Base-by-base conservation (phyloP, 64 coral and sea anemone genomes). In the Stichodactyla helianthus region DNA sequence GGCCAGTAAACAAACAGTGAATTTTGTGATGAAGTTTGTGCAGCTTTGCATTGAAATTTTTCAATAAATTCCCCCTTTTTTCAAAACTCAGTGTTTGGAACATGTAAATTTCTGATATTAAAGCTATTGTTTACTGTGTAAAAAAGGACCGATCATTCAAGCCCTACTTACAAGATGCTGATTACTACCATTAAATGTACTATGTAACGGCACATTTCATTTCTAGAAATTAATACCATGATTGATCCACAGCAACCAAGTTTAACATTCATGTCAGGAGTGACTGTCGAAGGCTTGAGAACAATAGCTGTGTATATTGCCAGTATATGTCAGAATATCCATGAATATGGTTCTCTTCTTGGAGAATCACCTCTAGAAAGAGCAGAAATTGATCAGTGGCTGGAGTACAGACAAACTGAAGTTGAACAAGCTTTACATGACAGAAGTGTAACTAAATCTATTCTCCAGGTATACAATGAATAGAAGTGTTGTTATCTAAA, bases 371-470 rank as follows among this genome's bases (percentile, higher is more conserved):
- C 84, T 77, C 68, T 90, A 31, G 77, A 90, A 76, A 54, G 70
- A 65, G 93, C 93, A 27, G 79, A 90, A 85, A 82, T 94, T 79
- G 84, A 94, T 64, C 93, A 94, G 60, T 94, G 93, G 93, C 5
- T 94, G 19, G 93, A 94, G 20, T 94, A 87, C 53, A 74, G 63
- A 31, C 88, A 87, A 67, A 44, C 13, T 13, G 63, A 90, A 31
- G 50, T 94, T 26, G 59, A 83, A 5, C 74, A 60, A 26, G 50
- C 53, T 61, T 35, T 86, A 17, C 71, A 86, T 51, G 85, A 94
- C 79, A 83, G 54, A 84, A 57, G 28, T 57, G 22, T 71, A 50
- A 31, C 77, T 0, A 90, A 88, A 71, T 50, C 61, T 53, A 59
- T 76, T 20, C 35, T 94, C 14, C 77, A 83, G 27, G 93, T 94